These are phyloP conservation scores for Hemicrepidius hirtus DNA, from an alignment of 2,888 invertebrate species.

Conservation along the genomic window DNA sequence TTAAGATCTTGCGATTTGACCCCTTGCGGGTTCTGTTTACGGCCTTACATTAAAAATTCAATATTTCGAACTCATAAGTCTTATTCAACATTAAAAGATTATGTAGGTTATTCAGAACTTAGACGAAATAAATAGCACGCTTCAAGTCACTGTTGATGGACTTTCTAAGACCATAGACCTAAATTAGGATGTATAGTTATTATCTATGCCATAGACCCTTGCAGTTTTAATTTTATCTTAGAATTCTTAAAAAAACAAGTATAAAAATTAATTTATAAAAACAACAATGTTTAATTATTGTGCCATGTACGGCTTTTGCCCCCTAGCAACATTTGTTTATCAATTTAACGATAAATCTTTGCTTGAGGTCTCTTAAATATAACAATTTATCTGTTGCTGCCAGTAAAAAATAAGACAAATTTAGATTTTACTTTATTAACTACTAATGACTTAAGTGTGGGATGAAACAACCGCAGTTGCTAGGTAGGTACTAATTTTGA, in stretches of 20 bases:
- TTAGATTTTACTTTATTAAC: slow-evolving; percentile 2
- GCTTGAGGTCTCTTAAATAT: slow-evolving; percentile 10
- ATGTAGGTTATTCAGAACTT: too few species aligned
- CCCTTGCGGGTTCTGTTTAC: too few species aligned
- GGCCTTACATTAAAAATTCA: too few species aligned
- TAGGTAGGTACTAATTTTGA: neutral
- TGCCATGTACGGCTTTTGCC: neutral
- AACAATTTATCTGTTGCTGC: neutral
- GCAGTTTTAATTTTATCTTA: too few species aligned
- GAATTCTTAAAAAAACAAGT: neutral
- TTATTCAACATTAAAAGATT: too few species aligned
- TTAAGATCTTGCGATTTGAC: too few species aligned
- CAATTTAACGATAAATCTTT: slow-evolving; percentile 6
- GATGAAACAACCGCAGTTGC: slow-evolving; percentile 12
- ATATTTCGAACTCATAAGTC: too few species aligned
- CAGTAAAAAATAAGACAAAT: slow-evolving; percentile 7
- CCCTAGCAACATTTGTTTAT: neutral
- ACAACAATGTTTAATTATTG: neutral
- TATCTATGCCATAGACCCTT: too few species aligned
- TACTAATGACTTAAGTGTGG: slow-evolving; percentile 17
- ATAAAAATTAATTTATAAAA: neutral
- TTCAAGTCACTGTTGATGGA: too few species aligned
- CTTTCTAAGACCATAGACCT: too few species aligned
- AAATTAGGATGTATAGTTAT: too few species aligned
- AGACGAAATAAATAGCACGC: too few species aligned